Evolutionary conservation across 2,888 invertebrate genomes (phyloP).

Genomic region (Poecilobothrus nobilitatus): DNA sequence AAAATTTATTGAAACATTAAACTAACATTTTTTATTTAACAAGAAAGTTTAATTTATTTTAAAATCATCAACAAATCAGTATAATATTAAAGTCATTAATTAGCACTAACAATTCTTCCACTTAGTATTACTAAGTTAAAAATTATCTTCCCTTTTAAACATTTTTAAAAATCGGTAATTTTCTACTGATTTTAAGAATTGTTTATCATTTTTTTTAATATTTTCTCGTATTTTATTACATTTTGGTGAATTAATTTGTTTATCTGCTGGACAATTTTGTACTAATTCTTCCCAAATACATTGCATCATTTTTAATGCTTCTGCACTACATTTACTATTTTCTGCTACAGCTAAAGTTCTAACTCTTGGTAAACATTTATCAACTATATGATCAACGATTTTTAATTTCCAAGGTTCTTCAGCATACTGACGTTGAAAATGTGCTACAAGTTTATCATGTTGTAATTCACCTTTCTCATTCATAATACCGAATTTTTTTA

Average conservation of each 20-base stretch:
- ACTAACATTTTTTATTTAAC: too few species aligned
- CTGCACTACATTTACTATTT: constrained; percentile 23
- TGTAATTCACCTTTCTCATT: constrained; percentile 26
- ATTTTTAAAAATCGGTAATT: background rate
- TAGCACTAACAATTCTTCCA: too few species aligned
- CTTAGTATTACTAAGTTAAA: too few species aligned
- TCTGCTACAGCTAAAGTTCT: background rate
- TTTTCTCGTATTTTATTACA: constrained; percentile 28
- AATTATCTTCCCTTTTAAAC: background rate
- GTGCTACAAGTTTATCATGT: constrained; percentile 24
- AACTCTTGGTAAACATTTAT: constrained; percentile 13
- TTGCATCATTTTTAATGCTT: constrained; percentile 26
- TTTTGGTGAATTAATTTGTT: constrained; percentile 24
- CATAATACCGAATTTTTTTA: constrained; percentile 24
- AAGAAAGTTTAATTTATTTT: too few species aligned
- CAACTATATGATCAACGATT: constrained; percentile 11
- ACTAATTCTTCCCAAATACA: constrained; percentile 28
- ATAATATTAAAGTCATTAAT: too few species aligned
- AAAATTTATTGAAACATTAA: too few species aligned
- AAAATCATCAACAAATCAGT: too few species aligned
- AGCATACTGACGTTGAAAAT: constrained; percentile 22
- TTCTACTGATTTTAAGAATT: background rate
- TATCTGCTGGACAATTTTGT: constrained; percentile 28
- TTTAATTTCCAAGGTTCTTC: constrained; percentile 18
- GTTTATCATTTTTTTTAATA: constrained; percentile 23